Conservation (phyloP, 2,113 vertebrate species). For the Pteropus alecto region DNA sequence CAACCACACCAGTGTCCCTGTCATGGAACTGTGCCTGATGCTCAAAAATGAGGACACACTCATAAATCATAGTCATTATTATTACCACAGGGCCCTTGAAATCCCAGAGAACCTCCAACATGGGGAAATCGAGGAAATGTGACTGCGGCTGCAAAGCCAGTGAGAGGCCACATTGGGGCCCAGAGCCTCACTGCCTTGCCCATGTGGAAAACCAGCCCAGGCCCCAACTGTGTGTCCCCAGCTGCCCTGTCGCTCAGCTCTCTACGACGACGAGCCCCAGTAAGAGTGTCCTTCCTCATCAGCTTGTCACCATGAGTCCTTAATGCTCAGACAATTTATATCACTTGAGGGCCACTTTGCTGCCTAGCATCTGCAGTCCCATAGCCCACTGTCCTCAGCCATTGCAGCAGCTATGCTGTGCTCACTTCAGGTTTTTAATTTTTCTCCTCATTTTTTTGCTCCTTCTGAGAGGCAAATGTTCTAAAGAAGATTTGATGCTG, state of each 20-base stretch:
- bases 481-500: constrained; percentile 47
- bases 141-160: accelerated
- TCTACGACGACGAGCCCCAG: background rate
- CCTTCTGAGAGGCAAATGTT: constrained; percentile 10
- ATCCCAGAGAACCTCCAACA: accelerated
- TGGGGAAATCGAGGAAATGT: accelerated
- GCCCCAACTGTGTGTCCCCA: accelerated
- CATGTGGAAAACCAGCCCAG: accelerated
- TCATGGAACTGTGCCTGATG: accelerated
- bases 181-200: background rate
- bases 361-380: accelerated
- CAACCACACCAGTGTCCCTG: accelerated
- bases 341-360: constrained; percentile 53
- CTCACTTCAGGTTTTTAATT: background rate
- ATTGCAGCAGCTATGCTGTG: background rate
- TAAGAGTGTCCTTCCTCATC: background rate
- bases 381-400: background rate
- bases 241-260: background rate
- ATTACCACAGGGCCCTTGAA: too few species aligned
- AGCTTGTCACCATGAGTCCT: constrained; percentile 23
- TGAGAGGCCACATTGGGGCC: accelerated
- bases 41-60: accelerated
- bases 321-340: constrained; percentile 41
- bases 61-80: accelerated
- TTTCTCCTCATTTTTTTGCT: background rate